Percentiles rank a stretch among this genome's conserved stretches.
phyloP scores from a whole-genome alignment of 2,797 vertebrate genomes.

The Bovichtus variegatus region DNA sequence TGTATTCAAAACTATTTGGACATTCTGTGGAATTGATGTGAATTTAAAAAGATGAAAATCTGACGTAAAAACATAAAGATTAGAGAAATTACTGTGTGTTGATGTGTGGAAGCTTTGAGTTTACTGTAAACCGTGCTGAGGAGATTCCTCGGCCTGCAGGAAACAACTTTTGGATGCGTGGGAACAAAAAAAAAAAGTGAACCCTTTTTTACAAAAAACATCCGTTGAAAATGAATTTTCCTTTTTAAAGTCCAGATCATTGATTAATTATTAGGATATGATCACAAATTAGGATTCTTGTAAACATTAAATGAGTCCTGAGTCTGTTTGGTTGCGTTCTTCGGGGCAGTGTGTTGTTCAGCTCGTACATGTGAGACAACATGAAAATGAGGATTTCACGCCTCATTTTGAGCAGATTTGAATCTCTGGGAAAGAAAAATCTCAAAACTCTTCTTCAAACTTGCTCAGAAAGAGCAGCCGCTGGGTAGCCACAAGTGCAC shows the following conservation, averaged over 20 bases:
- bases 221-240: background rate
- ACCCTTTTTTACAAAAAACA: background rate
- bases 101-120: background rate
- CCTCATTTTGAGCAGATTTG: conserved; percentile 18
- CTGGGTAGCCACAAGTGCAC: too few species aligned
- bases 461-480: background rate
- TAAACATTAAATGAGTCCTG: background rate
- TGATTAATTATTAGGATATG: background rate
- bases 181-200: conserved; percentile 1
- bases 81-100: too few species aligned
- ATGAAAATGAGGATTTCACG: conserved; percentile 39
- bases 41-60: background rate
- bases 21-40: background rate
- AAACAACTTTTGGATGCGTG: background rate
- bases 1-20: background rate
- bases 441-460: background rate
- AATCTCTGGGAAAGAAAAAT: conserved; percentile 6
- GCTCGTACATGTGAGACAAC: background rate
- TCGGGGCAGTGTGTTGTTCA: background rate
- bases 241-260: conserved; percentile 9
- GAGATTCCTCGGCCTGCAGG: background rate
- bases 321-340: background rate
- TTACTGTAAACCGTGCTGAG: background rate
- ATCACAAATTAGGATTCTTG: background rate
- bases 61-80: background rate